Percentiles rank a stretch among this genome's conserved stretches.
Evolutionary conservation across 2,888 invertebrate species (phyloP).

Genomic region (Tridacna gigas): DNA sequence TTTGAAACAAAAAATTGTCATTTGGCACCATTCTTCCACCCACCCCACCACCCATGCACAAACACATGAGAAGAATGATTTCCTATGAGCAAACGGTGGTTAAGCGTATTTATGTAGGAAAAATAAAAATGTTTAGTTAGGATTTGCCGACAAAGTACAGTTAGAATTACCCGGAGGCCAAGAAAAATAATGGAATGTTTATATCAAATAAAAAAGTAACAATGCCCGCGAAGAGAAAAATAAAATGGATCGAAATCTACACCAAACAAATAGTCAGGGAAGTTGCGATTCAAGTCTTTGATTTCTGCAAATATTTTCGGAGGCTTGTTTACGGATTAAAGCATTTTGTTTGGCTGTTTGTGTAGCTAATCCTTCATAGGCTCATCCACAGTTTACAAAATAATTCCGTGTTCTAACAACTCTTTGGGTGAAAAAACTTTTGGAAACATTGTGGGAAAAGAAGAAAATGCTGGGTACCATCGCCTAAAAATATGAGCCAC

Average conservation of each 20-base stretch:
- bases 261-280: conserved; percentile 2
- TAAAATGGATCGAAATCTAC: neutral
- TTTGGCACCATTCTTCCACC: too few relatives aligned
- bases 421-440: neutral
- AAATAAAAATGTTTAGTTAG: neutral
- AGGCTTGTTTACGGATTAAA: conserved; percentile 13
- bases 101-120: too few relatives aligned
- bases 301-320: conserved; percentile 24
- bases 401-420: too few relatives aligned
- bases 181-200: conserved; percentile 16
- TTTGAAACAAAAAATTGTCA: too few relatives aligned
- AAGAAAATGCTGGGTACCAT: too few relatives aligned
- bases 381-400: too few relatives aligned
- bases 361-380: neutral
- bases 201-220: conserved; percentile 25
- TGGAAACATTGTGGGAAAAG: too few relatives aligned
- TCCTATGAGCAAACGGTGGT: too few relatives aligned
- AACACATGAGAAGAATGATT: too few relatives aligned
- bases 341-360: conserved; percentile 10
- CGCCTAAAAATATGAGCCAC: too few relatives aligned
- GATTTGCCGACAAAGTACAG: conserved; percentile 24
- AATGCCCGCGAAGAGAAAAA: neutral
- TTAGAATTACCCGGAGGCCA: conserved; percentile 7
- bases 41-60: too few relatives aligned
- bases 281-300: neutral